Evolutionary conservation across 2,113 vertebrate species (phyloP), one percentile per base, ranked within the genome.

Genomic region (Heteronetta atricapilla): DNA sequence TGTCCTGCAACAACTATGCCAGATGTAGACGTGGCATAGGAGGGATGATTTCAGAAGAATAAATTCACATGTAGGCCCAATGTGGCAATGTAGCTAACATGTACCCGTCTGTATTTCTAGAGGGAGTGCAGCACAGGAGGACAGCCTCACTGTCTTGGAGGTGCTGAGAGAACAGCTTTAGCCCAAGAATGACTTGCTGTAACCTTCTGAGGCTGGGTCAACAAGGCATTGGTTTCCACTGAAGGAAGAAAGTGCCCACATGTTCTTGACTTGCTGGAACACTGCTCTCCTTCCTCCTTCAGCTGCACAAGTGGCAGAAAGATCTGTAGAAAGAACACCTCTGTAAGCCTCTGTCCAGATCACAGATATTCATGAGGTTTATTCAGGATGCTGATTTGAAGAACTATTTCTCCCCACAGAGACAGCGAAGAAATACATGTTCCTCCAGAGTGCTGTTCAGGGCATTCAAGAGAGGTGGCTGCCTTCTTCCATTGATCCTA

Each of bases 121-220:
- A 78, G 42, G 5, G 1, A 38, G 25, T 26, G 25, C 44, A 55
- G 15, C 0, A 0, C 46, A 77, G 50, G 25, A 6, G n/a, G 46
- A 25, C 48, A 53, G 19, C 1, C 1, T 1, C 0, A 1, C 26
- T 67, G 28, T 14, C 34, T 33, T 68, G 44, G 11, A 85, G 55
- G 14, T 56, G 11, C 68, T 91, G 59, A 72, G 48, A 55, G 31
- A 82, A 38, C 10, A 72, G 12, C 29, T 75, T 67, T 33, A 81
- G 31, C 6, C 22, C 8, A 20, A 52, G 28, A 7, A 84, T 28
- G 34, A 79, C 21, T 64, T 75, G 3, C 33, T 52, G 52, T 21
- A 82, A 6, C 12, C 58, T 89, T 75, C 62, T 58, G n/a, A 82
- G 68, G 26, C 33, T 34, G 81, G 16, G n/a, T 46, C 20, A 56